These are phyloP conservation scores for Neogobius melanostomus DNA, from an alignment of 2,113 vertebrate genomes.

Conservation along the genomic window DNA sequence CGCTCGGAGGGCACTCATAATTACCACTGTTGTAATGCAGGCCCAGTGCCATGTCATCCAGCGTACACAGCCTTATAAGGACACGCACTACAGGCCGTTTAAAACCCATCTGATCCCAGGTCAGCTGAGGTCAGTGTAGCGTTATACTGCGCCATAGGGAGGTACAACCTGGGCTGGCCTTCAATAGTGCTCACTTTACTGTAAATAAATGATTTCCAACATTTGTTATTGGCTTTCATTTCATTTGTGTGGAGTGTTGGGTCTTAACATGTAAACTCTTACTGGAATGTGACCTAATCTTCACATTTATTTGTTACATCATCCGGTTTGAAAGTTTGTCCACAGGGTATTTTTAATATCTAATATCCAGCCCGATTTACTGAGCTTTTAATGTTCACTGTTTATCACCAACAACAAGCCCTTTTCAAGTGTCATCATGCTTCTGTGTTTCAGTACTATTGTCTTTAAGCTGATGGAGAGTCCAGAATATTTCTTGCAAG, in stretches of 20 bases:
- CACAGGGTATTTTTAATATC: too few species aligned
- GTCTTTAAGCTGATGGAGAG: too few species aligned
- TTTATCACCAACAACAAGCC: too few species aligned
- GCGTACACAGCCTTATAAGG: slow-evolving; percentile 45
- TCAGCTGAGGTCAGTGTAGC: slow-evolving; percentile 47
- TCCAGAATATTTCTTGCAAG: too few species aligned
- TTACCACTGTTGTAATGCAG: neutral
- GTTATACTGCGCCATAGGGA: slow-evolving; percentile 32
- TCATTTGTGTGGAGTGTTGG: neutral
- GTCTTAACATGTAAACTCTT: too few species aligned
- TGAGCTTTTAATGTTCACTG: too few species aligned
- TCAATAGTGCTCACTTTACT: slow-evolving; percentile 35
- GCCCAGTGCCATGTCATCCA: slow-evolving; percentile 19
- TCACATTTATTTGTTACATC: too few species aligned
- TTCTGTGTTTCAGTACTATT: too few species aligned
- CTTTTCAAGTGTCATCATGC: too few species aligned
- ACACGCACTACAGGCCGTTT: slow-evolving; percentile 24
- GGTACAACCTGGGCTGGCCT: slow-evolving; percentile 37
- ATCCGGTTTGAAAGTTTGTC: too few species aligned
- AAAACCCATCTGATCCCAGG: slow-evolving; percentile 13
- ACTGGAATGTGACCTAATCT: too few species aligned
- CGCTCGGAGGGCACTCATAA: neutral
- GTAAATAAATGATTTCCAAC: neutral
- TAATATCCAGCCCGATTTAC: too few species aligned
- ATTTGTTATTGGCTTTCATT: neutral